Percentiles rank a stretch among this genome's conserved stretches.
Evolutionary conservation across 1,140 invertebrate genomes (phyloP).

Genomic region (Drosophila pachea): DNA sequence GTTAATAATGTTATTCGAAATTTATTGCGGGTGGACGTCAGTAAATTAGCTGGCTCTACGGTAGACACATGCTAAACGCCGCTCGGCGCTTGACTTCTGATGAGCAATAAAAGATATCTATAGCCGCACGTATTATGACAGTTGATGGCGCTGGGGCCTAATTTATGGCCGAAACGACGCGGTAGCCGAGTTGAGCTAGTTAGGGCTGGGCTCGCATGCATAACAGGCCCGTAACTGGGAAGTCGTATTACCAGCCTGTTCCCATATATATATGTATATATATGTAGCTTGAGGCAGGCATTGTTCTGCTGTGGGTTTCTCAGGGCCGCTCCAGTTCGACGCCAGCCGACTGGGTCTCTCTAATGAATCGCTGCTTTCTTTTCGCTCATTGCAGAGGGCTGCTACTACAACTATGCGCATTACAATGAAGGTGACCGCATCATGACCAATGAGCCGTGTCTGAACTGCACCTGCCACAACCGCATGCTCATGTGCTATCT

Average conservation of each 20-base stretch:
- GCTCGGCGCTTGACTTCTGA: slow-evolving; percentile 42
- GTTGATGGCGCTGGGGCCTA: slow-evolving; percentile 55
- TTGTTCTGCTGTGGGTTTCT: slow-evolving; percentile 55
- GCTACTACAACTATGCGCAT: slow-evolving; percentile 96
- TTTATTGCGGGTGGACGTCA: slow-evolving; percentile 74
- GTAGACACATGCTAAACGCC: slow-evolving; percentile 44
- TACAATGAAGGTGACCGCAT: slow-evolving; percentile 95
- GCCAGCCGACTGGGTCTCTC: slow-evolving; percentile 8
- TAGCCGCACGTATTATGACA: slow-evolving; percentile 65
- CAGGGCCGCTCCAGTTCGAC: slow-evolving; percentile 57
- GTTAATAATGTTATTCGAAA: slow-evolving; percentile 72
- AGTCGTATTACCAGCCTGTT: slow-evolving; percentile 5
- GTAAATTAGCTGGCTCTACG: slow-evolving; percentile 58
- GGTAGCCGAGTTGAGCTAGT: slow-evolving; percentile 55
- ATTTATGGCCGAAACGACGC: slow-evolving; percentile 61
- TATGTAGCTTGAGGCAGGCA: slow-evolving; percentile 22
- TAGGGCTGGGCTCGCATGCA: slow-evolving; percentile 43
- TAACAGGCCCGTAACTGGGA: slow-evolving; percentile 47
- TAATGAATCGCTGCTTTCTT: slow-evolving; percentile 42
- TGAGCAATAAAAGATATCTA: slow-evolving; percentile 70
- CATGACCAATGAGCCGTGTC: slow-evolving; percentile 95
- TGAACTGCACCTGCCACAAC: slow-evolving; percentile 97
- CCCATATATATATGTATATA: not conserved
- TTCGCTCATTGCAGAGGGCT: slow-evolving; percentile 82
- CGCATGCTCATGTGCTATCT: slow-evolving; percentile 97